Evolutionary conservation across 2,888 invertebrate genomes (phyloP), one percentile per base, ranked within the genome.

Genomic region (Tineola bisselliella): DNA sequence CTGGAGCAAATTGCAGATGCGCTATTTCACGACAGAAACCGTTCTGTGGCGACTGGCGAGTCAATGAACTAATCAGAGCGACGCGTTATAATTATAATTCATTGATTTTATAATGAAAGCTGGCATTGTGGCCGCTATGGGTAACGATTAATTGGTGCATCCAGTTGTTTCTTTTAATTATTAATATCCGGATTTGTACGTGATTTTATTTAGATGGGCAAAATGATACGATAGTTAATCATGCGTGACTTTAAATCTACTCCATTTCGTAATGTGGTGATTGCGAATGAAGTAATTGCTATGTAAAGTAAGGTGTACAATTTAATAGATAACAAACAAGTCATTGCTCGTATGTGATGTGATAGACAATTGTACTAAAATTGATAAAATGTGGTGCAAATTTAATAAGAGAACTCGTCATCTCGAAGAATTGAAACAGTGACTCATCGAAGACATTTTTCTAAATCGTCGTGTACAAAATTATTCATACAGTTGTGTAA

Each of bases 61-160:
- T 76, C 78, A 79, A 74, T 73, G 75, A 77, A 75, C 81, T 73
- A 74, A 75, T 71, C 71, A 72, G 68, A 70, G 67, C 68, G 67
- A 63, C 64, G 67, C 72, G 58, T 58, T 33, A 33, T 33, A 58
- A 58, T 58, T 58, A 58, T 19, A 58, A 58, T 58, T 13, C 33
- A 58, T 58, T 58, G 63, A 65, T 63, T 65, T 62, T 60, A 62
- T 65, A 65, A 65, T 63, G 62, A 65, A 58, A 58, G 58, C 56
- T 15, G 15, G 8, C 54, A 54, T 54, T 54, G 58, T 58, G 58
- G 58, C 19, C 58, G 31, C 33, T n/a, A 58, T 58, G 58, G 33
- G 6, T 10, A 33, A 30, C 33, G 58, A 33, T 33, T 58, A 58
- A 58, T 58, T 58, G 31, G 58, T 33, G 10, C 54, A 58, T 58